A percentile compares a stretch with the other conserved stretches of the same genome.
phyloP scores from a whole-genome alignment of 2,113 vertebrate species.

The Sturnus vulgaris region DNA sequence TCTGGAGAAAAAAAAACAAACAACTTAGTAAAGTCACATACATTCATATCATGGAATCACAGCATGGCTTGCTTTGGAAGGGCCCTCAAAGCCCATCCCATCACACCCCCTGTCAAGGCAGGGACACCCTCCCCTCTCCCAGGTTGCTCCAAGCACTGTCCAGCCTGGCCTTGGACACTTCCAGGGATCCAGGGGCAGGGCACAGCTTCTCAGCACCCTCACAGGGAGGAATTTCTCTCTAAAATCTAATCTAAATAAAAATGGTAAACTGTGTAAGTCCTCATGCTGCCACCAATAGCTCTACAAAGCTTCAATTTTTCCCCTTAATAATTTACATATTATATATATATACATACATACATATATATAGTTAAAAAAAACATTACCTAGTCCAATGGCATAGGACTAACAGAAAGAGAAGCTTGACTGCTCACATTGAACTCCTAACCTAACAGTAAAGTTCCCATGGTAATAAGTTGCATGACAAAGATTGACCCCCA shows the following conservation, averaged over 20 bases:
- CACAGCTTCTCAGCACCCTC: neutral
- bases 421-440: neutral
- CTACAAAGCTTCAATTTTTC: neutral
- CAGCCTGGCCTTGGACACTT: rapidly evolving
- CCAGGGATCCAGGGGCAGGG: neutral
- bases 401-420: neutral
- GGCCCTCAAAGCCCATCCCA: neutral
- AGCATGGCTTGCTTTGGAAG: neutral
- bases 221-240: neutral
- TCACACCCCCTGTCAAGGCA: neutral
- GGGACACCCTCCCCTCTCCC: neutral
- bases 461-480: neutral
- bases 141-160: rapidly evolving
- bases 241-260: neutral
- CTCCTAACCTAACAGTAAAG: neutral
- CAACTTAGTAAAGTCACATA: neutral
- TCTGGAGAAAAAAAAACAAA: neutral
- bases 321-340: neutral
- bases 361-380: too few relatives aligned
- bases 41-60: neutral
- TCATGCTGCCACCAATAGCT: neutral
- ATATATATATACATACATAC: neutral
- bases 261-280: neutral
- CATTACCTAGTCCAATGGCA: neutral
- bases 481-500: neutral